A percentile compares a stretch with the other conserved stretches of the same genome.
Conservation (phyloP, 1,140 invertebrate genomes). For the Tigriopus japonicus region DNA sequence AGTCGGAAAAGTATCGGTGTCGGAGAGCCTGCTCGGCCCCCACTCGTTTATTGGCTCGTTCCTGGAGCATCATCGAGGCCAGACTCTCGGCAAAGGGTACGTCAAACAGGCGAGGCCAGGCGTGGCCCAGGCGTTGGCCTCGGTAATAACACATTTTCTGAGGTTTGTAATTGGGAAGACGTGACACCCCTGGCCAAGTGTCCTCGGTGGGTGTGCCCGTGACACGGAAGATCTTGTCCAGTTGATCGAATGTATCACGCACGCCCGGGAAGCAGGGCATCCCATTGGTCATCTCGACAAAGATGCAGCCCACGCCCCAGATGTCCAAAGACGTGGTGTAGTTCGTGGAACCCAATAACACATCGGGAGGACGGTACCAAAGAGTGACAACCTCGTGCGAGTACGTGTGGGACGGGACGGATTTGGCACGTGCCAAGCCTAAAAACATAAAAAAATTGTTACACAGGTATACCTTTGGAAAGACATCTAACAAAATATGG, state of each 20-base stretch:
- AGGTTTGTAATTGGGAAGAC: constrained; percentile 62
- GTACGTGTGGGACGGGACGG: constrained; percentile 89
- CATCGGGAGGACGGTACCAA: constrained; percentile 73
- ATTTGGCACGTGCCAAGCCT: constrained; percentile 75
- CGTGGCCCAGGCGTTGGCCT: constrained; percentile 52
- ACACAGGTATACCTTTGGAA: not conserved
- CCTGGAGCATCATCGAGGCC: constrained; percentile 55
- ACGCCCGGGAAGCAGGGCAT: constrained; percentile 86
- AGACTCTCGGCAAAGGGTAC: constrained; percentile 68
- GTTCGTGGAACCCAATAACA: constrained; percentile 83
- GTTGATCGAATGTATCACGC: constrained; percentile 80
- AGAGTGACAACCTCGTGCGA: constrained; percentile 87
- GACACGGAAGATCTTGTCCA: constrained; percentile 87
- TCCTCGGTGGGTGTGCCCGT: constrained; percentile 78
- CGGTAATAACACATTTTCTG: constrained; percentile 57
- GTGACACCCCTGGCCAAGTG: constrained; percentile 68
- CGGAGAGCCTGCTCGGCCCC: constrained; percentile 66
- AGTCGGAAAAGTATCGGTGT: constrained; percentile 71
- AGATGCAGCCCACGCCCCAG: constrained; percentile 97
- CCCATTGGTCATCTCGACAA: constrained; percentile 93
- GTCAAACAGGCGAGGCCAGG: constrained; percentile 70
- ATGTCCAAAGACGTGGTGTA: constrained; percentile 77
- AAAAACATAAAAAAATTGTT: constrained; percentile 17
- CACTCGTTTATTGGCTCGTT: constrained; percentile 35
- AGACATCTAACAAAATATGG: not conserved